phyloP scores from a whole-genome alignment of 2,888 invertebrate genomes.

The Philonicus albiceps region DNA sequence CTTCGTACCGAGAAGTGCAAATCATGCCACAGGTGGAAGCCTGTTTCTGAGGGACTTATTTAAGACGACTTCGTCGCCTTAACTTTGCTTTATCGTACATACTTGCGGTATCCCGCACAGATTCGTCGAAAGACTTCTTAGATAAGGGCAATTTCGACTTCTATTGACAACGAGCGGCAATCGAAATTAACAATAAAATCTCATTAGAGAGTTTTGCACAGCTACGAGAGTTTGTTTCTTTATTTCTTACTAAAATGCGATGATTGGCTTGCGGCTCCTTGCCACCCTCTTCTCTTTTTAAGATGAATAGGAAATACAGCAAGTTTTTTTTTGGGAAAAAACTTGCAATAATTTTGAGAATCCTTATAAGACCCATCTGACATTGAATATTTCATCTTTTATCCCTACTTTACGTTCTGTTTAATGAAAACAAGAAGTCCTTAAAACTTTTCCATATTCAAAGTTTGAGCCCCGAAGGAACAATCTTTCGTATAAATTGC shows the following conservation, averaged over 20 bases:
- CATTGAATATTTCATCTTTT: not conserved
- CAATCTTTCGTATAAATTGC: not conserved
- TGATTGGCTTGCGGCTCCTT: not conserved
- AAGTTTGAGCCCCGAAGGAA: not conserved
- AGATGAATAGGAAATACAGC: not conserved
- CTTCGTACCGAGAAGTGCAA: not conserved
- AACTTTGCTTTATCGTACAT: not conserved
- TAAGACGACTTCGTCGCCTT: not conserved
- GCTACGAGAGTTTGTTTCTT: not conserved
- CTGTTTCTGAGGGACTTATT: not conserved
- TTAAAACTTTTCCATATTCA: not conserved
- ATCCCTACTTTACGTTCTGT: not conserved
- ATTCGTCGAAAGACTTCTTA: not conserved
- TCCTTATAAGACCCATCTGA: not conserved
- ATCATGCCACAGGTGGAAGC: not conserved
- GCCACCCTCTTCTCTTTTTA: not conserved
- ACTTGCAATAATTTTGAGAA: not conserved
- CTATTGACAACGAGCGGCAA: not conserved
- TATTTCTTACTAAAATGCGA: not conserved
- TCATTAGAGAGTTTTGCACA: not conserved
- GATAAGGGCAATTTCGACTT: not conserved
- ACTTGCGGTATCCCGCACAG: not conserved
- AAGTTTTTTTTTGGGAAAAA: not conserved
- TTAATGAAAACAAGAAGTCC: not conserved
- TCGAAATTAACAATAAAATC: constrained; percentile 6